These are phyloP conservation scores for Drosophila pseudotakahashii DNA, from an alignment of 2,888 invertebrate genomes.

Conservation along the genomic window DNA sequence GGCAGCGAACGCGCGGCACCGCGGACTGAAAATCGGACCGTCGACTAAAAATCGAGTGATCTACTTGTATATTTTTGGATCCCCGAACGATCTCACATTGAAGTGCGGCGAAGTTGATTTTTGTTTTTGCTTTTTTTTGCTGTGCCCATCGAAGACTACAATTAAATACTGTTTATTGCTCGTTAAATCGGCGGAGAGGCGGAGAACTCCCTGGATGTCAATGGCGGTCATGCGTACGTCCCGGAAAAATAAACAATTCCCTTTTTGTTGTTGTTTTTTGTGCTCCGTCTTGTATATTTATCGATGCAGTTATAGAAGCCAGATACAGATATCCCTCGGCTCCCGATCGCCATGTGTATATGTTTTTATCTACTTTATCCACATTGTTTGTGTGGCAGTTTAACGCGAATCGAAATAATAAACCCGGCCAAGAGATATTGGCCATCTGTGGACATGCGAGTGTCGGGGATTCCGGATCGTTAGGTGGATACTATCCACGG, in stretches of 20 bases:
- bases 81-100: constrained; percentile 19
- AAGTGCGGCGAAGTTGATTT: constrained; percentile 17
- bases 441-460: constrained; percentile 25
- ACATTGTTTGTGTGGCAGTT: constrained; percentile 34
- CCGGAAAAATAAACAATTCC: constrained; percentile 30
- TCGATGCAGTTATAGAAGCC: constrained; percentile 14
- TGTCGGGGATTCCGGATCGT: not conserved
- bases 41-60: not conserved
- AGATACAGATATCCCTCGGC: constrained; percentile 15
- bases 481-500: not conserved
- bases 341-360: not conserved
- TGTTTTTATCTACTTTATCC: constrained; percentile 37
- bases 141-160: constrained; percentile 2
- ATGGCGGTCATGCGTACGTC: constrained; percentile 33
- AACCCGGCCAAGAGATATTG: constrained; percentile 47
- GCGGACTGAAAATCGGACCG: constrained; percentile 45
- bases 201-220: constrained; percentile 20
- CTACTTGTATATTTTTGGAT: constrained; percentile 1
- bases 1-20: constrained; percentile 63
- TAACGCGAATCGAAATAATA: constrained; percentile 32
- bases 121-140: constrained; percentile 2
- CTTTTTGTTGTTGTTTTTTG: not conserved
- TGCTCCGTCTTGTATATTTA: constrained; percentile 18
- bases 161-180: constrained; percentile 16
- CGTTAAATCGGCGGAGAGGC: constrained; percentile 3